Evolutionary conservation across 2,113 vertebrate species (phyloP).

Genomic region (Falco punctatus): DNA sequence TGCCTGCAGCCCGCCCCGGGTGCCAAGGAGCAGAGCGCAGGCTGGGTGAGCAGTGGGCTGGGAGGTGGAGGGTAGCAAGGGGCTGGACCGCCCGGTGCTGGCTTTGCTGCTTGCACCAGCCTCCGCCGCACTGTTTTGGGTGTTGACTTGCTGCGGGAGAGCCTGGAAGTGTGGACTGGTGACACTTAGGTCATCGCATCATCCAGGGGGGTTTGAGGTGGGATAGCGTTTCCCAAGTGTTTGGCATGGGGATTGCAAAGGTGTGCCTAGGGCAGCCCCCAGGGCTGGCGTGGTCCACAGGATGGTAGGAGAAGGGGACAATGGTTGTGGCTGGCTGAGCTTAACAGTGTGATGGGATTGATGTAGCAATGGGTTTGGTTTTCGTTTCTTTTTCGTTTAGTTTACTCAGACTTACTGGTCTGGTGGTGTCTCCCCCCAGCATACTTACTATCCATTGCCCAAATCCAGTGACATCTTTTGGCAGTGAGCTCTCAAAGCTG

Average conservation of each 20-base stretch:
- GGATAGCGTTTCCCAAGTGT: not conserved
- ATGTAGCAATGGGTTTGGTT: not conserved
- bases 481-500: not conserved
- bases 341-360: not conserved
- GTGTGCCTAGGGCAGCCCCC: not conserved
- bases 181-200: not conserved
- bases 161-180: not conserved
- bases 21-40: not conserved
- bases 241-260: not conserved
- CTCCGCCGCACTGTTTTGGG: accelerated
- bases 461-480: not conserved
- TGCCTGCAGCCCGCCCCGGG: accelerated
- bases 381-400: not conserved
- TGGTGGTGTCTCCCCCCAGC: not conserved
- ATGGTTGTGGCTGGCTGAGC: not conserved
- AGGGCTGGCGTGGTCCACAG: not conserved
- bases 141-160: not conserved
- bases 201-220: not conserved
- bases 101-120: not conserved
- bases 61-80: not conserved
- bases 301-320: not conserved
- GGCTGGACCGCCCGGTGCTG: accelerated
- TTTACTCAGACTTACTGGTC: not conserved
- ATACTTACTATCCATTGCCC: not conserved
- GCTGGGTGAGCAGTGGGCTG: accelerated